These are phyloP conservation scores for Peromyscus maniculatus DNA, from an alignment of 2,113 vertebrate genomes.

Conservation along the genomic window DNA sequence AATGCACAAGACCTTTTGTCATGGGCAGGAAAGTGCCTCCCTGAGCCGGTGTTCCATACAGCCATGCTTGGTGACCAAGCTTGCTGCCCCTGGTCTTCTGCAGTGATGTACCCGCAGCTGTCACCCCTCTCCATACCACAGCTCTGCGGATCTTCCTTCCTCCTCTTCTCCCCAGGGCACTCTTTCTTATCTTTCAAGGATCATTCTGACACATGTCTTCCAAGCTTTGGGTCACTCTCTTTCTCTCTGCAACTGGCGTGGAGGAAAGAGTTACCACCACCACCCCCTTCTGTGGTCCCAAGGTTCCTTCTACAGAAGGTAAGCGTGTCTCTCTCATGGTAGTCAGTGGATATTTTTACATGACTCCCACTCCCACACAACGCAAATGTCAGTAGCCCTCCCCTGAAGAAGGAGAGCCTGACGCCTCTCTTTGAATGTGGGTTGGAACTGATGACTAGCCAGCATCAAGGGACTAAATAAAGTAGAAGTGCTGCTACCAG, in stretches of 20 bases:
- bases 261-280: background rate
- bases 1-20: background rate
- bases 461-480: background rate
- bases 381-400: background rate
- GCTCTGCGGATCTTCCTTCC: background rate
- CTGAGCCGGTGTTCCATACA: background rate
- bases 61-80: background rate
- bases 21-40: background rate
- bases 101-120: no score
- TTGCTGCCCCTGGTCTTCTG: background rate
- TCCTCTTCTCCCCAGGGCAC: background rate
- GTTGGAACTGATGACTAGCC: background rate
- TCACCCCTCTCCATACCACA: background rate
- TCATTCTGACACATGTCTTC: background rate
- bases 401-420: background rate
- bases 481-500: background rate
- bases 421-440: background rate
- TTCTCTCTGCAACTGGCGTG: background rate
- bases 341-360: background rate
- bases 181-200: background rate
- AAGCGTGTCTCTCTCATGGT: background rate
- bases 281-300: background rate
- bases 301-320: background rate
- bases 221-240: background rate
- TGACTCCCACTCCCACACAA: background rate